A percentile compares a stretch with the other conserved stretches of the same genome.
Conservation (phyloP, 2,113 vertebrate species). For the Rhombomys opimus region DNA sequence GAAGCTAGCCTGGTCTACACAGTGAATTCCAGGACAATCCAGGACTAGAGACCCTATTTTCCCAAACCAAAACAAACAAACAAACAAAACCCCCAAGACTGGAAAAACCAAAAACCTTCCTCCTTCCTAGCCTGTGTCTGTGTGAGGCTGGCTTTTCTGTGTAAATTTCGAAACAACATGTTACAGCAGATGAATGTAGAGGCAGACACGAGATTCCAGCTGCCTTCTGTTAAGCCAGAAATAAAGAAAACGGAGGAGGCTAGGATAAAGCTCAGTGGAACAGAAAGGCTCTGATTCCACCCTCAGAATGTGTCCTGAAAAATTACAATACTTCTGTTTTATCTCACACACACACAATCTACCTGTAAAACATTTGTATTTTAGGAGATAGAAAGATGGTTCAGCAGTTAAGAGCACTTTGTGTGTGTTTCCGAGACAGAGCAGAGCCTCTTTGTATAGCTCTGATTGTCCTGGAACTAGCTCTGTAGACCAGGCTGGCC, state of each 20-base stretch:
- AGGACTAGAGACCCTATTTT: too few species aligned
- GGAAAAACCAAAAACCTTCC: neutral
- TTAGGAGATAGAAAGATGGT: neutral
- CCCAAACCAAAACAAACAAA: too few species aligned
- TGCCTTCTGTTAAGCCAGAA: neutral
- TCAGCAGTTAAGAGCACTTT: neutral
- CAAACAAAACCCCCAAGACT: too few species aligned
- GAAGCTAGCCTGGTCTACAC: too few species aligned
- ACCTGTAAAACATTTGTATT: neutral
- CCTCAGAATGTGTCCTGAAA: too few species aligned
- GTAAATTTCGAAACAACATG: neutral
- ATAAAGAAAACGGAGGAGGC: neutral
- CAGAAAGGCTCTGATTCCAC: neutral
- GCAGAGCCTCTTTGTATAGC: too few species aligned
- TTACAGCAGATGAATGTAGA: neutral
- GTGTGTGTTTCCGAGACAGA: too few species aligned
- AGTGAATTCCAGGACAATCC: too few species aligned
- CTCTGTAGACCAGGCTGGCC: too few species aligned
- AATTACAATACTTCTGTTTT: neutral
- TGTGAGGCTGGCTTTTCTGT: neutral
- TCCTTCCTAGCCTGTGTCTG: neutral
- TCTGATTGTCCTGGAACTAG: too few species aligned
- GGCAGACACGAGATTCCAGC: neutral
- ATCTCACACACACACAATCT: neutral
- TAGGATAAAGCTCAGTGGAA: neutral